These are phyloP conservation scores for Mionectes macconnelli DNA, from an alignment of 2,113 vertebrate genomes.

Conservation along the genomic window DNA sequence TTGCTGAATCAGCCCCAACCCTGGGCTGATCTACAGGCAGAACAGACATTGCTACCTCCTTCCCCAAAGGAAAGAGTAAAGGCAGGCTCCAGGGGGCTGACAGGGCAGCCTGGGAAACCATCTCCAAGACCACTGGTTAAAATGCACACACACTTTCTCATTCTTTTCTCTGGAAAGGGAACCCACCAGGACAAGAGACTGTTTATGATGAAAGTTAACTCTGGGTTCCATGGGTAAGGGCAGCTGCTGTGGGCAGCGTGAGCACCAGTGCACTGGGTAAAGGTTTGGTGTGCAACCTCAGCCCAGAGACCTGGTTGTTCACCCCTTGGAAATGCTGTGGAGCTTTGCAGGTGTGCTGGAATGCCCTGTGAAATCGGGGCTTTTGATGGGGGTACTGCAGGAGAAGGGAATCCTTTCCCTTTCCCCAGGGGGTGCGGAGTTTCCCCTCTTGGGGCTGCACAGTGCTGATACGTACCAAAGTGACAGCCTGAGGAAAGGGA, in stretches of 20 bases:
- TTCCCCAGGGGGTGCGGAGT: accelerated
- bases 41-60: neutral
- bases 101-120: neutral
- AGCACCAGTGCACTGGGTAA: neutral
- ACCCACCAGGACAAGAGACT: neutral
- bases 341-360: neutral
- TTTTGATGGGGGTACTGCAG: neutral
- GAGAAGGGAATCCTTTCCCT: accelerated
- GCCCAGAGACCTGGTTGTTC: neutral
- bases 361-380: accelerated
- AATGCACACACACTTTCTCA: neutral
- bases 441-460: neutral
- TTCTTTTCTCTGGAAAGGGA: neutral
- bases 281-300: neutral
- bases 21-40: accelerated
- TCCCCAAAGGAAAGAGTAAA: neutral
- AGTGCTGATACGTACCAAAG: accelerated
- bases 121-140: neutral
- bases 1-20: accelerated
- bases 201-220: neutral
- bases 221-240: neutral
- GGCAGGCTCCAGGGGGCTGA: neutral
- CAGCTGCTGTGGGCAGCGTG: neutral
- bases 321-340: neutral
- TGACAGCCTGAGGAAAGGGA: neutral